These are phyloP conservation scores for Penaeus indicus DNA, from an alignment of 1,140 invertebrate species.

Conservation along the genomic window DNA sequence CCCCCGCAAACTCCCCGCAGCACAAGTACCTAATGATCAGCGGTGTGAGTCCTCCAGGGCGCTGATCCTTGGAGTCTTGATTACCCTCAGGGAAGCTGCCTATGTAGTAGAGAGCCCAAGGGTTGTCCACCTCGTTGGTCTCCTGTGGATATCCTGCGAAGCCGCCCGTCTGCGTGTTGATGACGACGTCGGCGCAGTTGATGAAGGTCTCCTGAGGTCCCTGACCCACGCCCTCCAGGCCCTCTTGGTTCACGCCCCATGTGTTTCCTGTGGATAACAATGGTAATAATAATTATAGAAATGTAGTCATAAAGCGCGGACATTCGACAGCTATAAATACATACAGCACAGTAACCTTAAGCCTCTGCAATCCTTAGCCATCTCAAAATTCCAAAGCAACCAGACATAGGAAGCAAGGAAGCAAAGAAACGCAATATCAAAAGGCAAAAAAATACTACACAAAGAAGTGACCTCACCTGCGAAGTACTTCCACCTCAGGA, in stretches of 20 bases:
- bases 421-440: no score
- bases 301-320: not conserved
- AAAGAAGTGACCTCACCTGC: conserved; percentile 69
- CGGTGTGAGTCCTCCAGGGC: conserved; percentile 15
- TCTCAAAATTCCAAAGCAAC: no score
- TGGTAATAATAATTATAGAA: not conserved
- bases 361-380: no score
- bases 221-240: conserved; percentile 86
- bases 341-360: no score
- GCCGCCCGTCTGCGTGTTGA: conserved; percentile 68
- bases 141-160: not conserved
- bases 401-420: no score
- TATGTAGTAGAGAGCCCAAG: conserved; percentile 47
- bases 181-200: conserved; percentile 87
- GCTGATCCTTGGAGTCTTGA: not conserved
- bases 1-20: no score
- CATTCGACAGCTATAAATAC: no score
- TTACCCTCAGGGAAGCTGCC: conserved; percentile 22
- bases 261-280: conserved; percentile 78
- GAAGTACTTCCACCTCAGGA: conserved; percentile 79
- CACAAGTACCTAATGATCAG: conserved; percentile 37
- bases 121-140: conserved; percentile 33
- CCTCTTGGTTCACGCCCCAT: conserved; percentile 85
- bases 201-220: conserved; percentile 88
- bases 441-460: no score